phyloP scores from a whole-genome alignment of 1,140 invertebrate species.

The Vollenhovia emeryi region DNA sequence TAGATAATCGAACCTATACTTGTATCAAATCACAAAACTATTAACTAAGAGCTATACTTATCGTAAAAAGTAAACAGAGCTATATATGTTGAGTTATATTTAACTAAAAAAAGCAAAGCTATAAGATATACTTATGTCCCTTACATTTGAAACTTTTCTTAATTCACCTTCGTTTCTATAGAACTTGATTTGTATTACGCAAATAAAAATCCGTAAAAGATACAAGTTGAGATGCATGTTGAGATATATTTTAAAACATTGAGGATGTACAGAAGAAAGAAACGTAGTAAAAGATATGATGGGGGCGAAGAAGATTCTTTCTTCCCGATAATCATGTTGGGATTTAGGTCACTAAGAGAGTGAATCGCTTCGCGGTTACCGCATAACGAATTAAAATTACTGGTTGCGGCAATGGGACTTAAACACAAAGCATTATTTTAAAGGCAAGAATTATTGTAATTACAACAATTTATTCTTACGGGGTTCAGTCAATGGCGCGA shows the following conservation, averaged over 20 bases:
- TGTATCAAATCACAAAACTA: conserved; percentile 32
- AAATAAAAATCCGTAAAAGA: not conserved
- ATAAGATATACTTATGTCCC: conserved; percentile 37
- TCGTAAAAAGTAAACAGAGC: conserved; percentile 45
- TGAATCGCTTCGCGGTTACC: conserved; percentile 60
- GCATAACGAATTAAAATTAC: conserved; percentile 80
- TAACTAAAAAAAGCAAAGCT: conserved; percentile 34
- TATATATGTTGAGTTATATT: conserved; percentile 39
- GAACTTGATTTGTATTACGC: not conserved
- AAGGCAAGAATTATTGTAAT: conserved; percentile 81
- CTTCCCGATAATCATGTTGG: conserved; percentile 26
- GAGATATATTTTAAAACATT: not conserved
- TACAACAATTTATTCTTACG: conserved; percentile 81
- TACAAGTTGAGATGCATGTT: too few species aligned
- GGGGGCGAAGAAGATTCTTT: not conserved
- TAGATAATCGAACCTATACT: conserved; percentile 34
- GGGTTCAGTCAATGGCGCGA: not conserved
- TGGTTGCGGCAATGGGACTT: conserved; percentile 61
- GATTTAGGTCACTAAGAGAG: conserved; percentile 73
- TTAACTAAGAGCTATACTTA: conserved; percentile 51
- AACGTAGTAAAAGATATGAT: not conserved
- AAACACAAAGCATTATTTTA: conserved; percentile 76
- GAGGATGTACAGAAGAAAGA: not conserved
- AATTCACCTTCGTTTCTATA: not conserved
- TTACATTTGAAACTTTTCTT: not conserved